Conservation (phyloP, 1,140 invertebrate species). For the Scaptomyza hsui region DNA sequence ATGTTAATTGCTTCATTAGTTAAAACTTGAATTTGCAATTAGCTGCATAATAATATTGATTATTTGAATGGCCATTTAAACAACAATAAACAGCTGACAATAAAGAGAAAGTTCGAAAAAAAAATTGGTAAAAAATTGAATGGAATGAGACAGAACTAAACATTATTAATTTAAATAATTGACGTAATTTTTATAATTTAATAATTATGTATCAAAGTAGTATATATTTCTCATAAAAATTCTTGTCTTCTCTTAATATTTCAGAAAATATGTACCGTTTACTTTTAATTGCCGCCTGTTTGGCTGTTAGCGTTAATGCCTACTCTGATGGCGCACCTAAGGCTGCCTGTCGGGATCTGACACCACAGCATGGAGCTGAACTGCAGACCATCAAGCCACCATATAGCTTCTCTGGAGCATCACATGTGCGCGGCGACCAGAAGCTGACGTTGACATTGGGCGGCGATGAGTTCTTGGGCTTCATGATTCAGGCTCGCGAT, state of each 20-base stretch:
- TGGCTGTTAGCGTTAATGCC: constrained; percentile 57
- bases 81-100: background rate
- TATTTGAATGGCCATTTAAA: no score
- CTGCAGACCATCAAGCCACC: constrained; percentile 61
- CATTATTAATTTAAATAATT: no score
- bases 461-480: constrained; percentile 70
- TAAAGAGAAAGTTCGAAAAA: no score
- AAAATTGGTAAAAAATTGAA: no score
- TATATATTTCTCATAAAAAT: no score
- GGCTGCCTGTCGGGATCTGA: constrained; percentile 64
- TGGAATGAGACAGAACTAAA: no score
- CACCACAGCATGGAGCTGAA: constrained; percentile 72
- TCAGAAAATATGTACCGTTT: constrained; percentile 67
- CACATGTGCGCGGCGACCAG: constrained; percentile 51
- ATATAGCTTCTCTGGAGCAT: constrained; percentile 52
- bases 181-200: no score
- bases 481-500: constrained; percentile 75
- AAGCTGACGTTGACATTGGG: constrained; percentile 62
- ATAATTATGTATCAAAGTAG: no score
- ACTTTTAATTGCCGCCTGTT: constrained; percentile 55
- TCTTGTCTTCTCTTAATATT: background rate
- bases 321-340: constrained; percentile 71
- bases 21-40: constrained; percentile 47
- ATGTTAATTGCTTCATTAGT: constrained; percentile 73
- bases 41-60: constrained; percentile 15